Conservation (phyloP, 2,888 invertebrate species). For the Drosophila merina region DNA sequence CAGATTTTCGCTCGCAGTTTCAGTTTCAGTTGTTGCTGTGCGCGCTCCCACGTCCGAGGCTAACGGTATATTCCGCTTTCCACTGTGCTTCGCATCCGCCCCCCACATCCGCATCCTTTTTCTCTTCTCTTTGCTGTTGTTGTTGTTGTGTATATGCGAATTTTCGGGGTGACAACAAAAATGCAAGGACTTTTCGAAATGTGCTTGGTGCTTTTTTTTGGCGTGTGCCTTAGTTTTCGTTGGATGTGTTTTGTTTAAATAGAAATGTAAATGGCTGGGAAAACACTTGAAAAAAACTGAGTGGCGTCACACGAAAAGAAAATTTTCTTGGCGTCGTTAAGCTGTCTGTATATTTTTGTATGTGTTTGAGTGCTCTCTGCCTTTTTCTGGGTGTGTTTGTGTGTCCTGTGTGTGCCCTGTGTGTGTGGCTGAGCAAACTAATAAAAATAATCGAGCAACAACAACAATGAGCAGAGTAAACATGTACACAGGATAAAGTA, state of each 20-base stretch:
- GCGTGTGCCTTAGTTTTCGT: not conserved
- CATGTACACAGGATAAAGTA: constrained; percentile 2
- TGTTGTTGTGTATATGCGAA: constrained; percentile 33
- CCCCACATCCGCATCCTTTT: constrained; percentile 14
- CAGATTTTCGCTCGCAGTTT: constrained; percentile 15
- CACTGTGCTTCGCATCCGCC: constrained; percentile 25
- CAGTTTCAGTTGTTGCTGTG: constrained; percentile 58
- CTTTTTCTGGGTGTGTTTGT: constrained; percentile 8
- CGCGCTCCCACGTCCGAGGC: constrained; percentile 52
- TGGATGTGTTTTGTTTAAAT: not conserved
- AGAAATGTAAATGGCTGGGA: not conserved
- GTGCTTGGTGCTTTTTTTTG: not conserved
- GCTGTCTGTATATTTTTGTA: constrained; percentile 14
- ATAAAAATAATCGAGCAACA: constrained; percentile 22
- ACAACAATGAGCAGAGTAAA: not conserved
- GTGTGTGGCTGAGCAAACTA: constrained; percentile 12
- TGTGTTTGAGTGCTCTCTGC: constrained; percentile 5
- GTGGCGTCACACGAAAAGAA: constrained; percentile 51
- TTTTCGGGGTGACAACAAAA: constrained; percentile 38
- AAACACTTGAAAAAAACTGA: constrained; percentile 12
- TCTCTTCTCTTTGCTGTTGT: constrained; percentile 12
- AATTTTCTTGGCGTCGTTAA: constrained; percentile 45
- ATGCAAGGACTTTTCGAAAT: not conserved
- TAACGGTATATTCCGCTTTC: constrained; percentile 28
- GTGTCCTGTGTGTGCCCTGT: constrained; percentile 4